Base-by-base conservation (phyloP, 53 echinoderm and acorn worm genomes). In the Mesocentrotus franciscanus region DNA sequence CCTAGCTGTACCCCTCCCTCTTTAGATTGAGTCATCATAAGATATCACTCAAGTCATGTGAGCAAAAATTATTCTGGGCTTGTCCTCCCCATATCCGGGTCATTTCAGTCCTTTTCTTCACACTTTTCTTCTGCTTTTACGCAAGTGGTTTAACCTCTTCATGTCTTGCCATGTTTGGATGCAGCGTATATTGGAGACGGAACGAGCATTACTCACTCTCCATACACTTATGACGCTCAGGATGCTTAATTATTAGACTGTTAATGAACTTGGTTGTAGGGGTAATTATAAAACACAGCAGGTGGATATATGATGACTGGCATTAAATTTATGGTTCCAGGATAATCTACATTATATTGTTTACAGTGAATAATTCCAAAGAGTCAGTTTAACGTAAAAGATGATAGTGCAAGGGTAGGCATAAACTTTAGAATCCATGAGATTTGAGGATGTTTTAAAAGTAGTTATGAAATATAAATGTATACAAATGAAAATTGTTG, bases 181-280 rank as follows among this genome's bases (percentile, higher is more conserved):
- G 55, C 55, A 49, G 42, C 49, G 39, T 84, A 84, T 42, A 18
- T 42, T 24, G 55, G 84, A 84, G 49, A 84, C 84, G 10, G 55
- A 49, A 22, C 22, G 84, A 42, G 84, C 84, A 55, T 84, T 84
- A 84, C 84, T 84, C 84, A 84, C 42, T 17, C 7, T 49, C 39
- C 49, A 29, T 84, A 55, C 39, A 49, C 11, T 20, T 18, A 55
- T 84, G 55, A 84, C 55, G 22, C 39, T 84, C n/a, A 84, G 84
- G 84, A 84, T 84, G 84, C 84, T 49, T 84, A 84, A 84, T 84
- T 84, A 84, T 84, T 49, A 84, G 55, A 55, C 84, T 84, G 84
- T 49, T 84, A 84, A 84, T 84, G 55, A 84, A 84, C 84, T 55
- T 42, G 49, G 49, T 84, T 84, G 55, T 22, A 7, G 55, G 55